Evolutionary conservation across 2,113 vertebrate species (phyloP), one percentile per base, ranked within the genome.

Genomic region (Callocephalon fimbriatum): DNA sequence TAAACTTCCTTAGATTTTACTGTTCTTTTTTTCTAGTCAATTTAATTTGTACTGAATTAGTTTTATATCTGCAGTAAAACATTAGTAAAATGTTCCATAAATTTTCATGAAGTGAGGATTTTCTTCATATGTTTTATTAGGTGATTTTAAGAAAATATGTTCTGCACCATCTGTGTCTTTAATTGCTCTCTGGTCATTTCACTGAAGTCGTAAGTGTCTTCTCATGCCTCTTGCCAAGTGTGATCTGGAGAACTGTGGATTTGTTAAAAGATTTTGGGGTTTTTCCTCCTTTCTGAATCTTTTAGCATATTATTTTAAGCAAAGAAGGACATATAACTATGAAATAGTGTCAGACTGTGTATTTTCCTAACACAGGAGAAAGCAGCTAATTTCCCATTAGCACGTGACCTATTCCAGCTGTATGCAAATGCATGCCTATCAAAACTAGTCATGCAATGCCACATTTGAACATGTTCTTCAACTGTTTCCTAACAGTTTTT

Each of bases 61-160:
- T 50, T 95, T 95, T 95, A 94, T 45, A 94, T 70, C 50, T 89
- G 38, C 29, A 83, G 61, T 95, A 94, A 97, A 96, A 90, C 79
- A 88, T 89, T 84, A 73, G 40, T 66, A 86, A 94, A 70, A 83
- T 45, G 38, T 73, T 90, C 79, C 50, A 79, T 95, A 96, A 76
- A 90, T 96, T 93, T 96, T 95, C 62, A 86, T 78, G 65, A 86
- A 92, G 17, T 83, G 47, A 81, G 45, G 42, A 79, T 77, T 96
- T 95, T 97, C 27, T 83, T 93, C 31, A 32, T 58, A 40, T 73
- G 56, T 88, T 97, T 94, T 95, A 86, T 91, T 59, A 78, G 74
- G n/a, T 27, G 75, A 83, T 95, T 86, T 95, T 40, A 87, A 79
- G 51, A 42, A 94, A 96, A 87, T 66, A 3, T n/a, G 3, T 92